Evolutionary conservation across 2,113 vertebrate species (phyloP).

Genomic region (Sigmodon hispidus): DNA sequence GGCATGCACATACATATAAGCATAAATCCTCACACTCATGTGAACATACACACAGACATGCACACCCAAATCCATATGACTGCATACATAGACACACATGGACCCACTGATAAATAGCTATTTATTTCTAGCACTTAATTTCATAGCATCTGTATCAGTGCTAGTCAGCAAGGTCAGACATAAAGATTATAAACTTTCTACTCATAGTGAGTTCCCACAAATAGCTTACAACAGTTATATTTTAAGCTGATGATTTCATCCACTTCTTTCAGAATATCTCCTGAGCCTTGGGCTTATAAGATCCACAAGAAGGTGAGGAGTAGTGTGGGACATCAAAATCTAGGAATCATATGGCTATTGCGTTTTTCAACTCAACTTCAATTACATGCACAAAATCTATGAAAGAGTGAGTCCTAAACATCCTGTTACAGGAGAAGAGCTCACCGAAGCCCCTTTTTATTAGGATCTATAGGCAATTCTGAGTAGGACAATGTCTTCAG

Average conservation of each 20-base stretch:
- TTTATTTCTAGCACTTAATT: conserved; percentile 6
- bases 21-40: background rate
- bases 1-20: background rate
- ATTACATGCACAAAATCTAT: background rate
- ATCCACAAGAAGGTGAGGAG: background rate
- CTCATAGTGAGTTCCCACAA: background rate
- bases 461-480: background rate
- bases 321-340: background rate
- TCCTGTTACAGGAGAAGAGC: too few relatives aligned
- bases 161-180: background rate
- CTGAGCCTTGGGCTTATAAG: background rate
- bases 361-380: background rate
- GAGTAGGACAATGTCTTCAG: background rate
- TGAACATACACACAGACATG: background rate
- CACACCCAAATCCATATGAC: background rate
- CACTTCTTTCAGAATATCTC: background rate
- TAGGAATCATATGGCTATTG: background rate
- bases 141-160: background rate
- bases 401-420: background rate
- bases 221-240: background rate
- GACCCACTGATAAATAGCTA: background rate
- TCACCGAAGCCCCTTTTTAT: rapidly evolving
- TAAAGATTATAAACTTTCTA: background rate
- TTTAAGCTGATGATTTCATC: background rate
- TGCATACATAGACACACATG: background rate